These are phyloP conservation scores for Leptura quadrifasciata DNA, from an alignment of 2,888 invertebrate species.

Conservation along the genomic window DNA sequence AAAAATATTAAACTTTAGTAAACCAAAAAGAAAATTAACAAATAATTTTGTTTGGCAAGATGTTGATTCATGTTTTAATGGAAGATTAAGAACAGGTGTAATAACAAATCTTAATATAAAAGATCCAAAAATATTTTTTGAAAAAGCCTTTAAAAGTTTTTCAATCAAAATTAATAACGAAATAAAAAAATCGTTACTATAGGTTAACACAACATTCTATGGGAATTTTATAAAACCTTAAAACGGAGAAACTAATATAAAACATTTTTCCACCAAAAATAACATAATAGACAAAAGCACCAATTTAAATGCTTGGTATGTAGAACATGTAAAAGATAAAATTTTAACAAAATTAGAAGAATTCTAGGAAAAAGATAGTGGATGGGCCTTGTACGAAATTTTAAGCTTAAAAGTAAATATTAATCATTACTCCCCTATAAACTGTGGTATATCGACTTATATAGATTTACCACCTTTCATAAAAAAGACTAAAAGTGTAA, in stretches of 20 bases:
- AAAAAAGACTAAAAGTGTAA: slow-evolving; percentile 58
- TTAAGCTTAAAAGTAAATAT: slow-evolving; percentile 35
- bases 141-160: no score
- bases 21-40: no score
- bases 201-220: no score
- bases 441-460: neutral
- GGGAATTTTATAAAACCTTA: no score
- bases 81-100: no score
- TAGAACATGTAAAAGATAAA: slow-evolving; percentile 16
- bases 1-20: no score
- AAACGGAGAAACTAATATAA: neutral
- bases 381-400: slow-evolving; percentile 24
- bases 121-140: no score
- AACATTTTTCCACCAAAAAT: slow-evolving; percentile 20
- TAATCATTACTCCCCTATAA: slow-evolving; percentile 30
- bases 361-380: slow-evolving; percentile 28
- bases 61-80: no score
- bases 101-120: no score
- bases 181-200: no score
- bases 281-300: slow-evolving; percentile 6
- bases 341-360: slow-evolving; percentile 20
- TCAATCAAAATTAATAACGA: no score
- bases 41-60: no score
- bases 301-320: slow-evolving; percentile 17
- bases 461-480: slow-evolving; percentile 42